These are phyloP conservation scores for Pomatorhinus ruficollis DNA, from an alignment of 2,113 vertebrate genomes.

Conservation along the genomic window DNA sequence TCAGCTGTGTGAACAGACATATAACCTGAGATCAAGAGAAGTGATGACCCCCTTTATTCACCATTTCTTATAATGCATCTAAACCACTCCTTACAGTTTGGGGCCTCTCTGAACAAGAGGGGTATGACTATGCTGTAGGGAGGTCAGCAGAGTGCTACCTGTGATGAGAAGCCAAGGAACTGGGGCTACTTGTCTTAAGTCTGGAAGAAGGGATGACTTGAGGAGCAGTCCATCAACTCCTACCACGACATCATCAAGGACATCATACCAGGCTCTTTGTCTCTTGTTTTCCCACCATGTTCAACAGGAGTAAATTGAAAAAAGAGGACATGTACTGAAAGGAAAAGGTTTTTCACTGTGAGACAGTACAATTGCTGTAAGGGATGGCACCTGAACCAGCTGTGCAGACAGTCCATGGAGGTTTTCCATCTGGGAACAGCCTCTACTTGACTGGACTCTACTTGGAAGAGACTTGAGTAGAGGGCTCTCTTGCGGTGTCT, in stretches of 20 bases:
- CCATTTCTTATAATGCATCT: neutral
- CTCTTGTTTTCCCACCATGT: neutral
- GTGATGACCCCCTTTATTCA: neutral
- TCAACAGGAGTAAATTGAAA: neutral
- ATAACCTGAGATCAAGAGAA: neutral
- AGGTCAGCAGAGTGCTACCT: neutral
- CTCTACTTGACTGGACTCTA: neutral
- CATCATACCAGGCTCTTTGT: neutral
- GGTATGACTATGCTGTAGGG: neutral
- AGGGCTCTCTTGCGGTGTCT: neutral
- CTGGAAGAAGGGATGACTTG: neutral
- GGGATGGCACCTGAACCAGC: neutral
- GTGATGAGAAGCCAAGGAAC: neutral
- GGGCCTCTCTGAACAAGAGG: neutral
- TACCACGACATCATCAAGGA: neutral
- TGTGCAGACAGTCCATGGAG: neutral
- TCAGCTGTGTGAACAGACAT: neutral
- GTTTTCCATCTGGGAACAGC: neutral
- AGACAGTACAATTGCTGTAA: neutral
- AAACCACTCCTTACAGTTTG: neutral
- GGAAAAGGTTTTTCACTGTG: neutral
- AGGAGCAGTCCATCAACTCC: neutral
- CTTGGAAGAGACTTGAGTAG: neutral
- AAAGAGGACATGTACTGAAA: neutral
- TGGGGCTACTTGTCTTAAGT: neutral